Conservation (phyloP, 2,113 vertebrate species). For the Microcebus jonahi region DNA sequence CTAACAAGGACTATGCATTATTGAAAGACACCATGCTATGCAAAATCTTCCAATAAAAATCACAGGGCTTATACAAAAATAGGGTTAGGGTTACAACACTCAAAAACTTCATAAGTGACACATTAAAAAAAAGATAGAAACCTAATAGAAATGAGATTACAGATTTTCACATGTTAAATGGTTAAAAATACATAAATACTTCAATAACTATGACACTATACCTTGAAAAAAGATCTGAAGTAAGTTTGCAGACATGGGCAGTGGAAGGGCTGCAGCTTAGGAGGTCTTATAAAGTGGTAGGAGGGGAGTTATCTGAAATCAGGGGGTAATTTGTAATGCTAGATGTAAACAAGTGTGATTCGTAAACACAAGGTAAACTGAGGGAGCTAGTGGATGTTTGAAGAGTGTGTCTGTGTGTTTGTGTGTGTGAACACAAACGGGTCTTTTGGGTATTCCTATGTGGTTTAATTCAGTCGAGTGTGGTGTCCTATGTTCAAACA, state of each 20-base stretch:
- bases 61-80: not conserved
- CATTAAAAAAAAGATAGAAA: not conserved
- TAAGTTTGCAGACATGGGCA: not conserved
- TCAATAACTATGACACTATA: not conserved
- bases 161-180: not conserved
- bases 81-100: not conserved
- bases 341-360: not conserved
- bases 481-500: not conserved
- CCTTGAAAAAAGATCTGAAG: not conserved
- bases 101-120: not conserved
- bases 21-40: not conserved
- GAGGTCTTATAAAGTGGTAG: not conserved
- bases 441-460: not conserved
- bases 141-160: not conserved
- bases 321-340: not conserved
- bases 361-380: not conserved
- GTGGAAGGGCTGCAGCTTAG: not conserved
- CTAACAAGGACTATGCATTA: not conserved
- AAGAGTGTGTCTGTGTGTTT: not conserved
- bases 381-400: not conserved
- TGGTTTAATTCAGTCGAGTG: not conserved
- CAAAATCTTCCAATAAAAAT: not conserved
- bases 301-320: not conserved
- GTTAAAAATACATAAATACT: not conserved
- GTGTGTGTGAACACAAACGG: too few species aligned